Evolutionary conservation across 2,797 vertebrate species (phyloP).

Genomic region (Sylvilagus floridanus): DNA sequence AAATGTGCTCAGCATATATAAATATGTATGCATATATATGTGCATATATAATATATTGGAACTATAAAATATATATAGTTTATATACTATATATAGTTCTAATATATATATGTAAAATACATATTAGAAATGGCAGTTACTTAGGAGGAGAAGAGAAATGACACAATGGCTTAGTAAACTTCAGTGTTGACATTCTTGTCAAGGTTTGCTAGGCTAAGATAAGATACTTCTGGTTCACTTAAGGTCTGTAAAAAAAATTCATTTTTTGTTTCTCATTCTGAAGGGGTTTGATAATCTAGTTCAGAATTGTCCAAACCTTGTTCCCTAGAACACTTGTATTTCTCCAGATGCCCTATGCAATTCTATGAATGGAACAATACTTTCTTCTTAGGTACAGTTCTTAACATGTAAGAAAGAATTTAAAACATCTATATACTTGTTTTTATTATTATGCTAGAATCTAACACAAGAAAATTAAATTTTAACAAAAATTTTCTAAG

Average conservation of each 20-base stretch:
- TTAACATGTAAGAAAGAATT: background rate
- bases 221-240: background rate
- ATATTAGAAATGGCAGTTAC: background rate
- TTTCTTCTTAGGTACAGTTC: slow-evolving; percentile 26
- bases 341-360: background rate
- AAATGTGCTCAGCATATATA: background rate
- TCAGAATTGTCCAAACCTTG: background rate
- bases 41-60: too few species aligned
- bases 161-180: background rate
- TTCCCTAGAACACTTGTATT: background rate
- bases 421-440: background rate
- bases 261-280: background rate
- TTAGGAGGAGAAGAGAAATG: slow-evolving; percentile 6
- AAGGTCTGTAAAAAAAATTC: background rate
- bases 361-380: background rate
- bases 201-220: background rate
- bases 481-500: slow-evolving; percentile 29
- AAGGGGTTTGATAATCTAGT: background rate
- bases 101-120: too few species aligned
- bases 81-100: too few species aligned
- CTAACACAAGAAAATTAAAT: background rate
- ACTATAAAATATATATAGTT: too few species aligned
- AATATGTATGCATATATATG: background rate
- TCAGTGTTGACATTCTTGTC: background rate
- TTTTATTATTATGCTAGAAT: background rate